A percentile compares a stretch with the other conserved stretches of the same genome.
These are phyloP conservation scores for Himalopsyche tibetana DNA, from an alignment of 2,888 invertebrate species.

Conservation along the genomic window DNA sequence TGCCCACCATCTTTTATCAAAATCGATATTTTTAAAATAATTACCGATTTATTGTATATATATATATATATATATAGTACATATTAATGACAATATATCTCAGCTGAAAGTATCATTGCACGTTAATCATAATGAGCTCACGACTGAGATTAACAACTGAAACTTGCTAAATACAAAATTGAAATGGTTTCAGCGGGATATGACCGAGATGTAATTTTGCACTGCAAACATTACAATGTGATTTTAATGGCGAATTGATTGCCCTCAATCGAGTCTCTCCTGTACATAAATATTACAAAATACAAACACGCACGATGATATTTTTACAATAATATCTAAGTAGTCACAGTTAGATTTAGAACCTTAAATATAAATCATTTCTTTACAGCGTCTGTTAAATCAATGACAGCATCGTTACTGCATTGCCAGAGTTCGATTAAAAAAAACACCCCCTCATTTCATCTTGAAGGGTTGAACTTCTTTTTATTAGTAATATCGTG, in stretches of 20 bases:
- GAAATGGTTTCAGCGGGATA: background rate
- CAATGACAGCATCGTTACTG: background rate
- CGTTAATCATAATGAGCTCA: background rate
- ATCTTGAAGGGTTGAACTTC: background rate
- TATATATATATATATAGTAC: background rate
- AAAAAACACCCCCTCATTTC: background rate
- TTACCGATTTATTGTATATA: background rate
- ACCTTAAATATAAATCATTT: conserved; percentile 1
- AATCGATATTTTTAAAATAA: background rate
- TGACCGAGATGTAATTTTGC: background rate
- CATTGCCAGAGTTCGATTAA: background rate
- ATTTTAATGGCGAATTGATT: background rate
- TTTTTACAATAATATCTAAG: background rate
- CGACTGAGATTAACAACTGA: no score
- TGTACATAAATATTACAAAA: conserved; percentile 31
- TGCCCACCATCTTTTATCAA: background rate
- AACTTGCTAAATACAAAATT: background rate
- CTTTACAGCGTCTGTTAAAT: background rate
- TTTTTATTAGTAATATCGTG: background rate
- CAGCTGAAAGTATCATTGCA: background rate
- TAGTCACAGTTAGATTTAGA: conserved; percentile 21
- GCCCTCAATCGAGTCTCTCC: background rate
- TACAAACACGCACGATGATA: conserved; percentile 16
- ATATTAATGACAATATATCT: background rate
- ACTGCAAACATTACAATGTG: background rate